phyloP scores from a whole-genome alignment of 2,113 vertebrate genomes.

The Hemichromis elongatus region DNA sequence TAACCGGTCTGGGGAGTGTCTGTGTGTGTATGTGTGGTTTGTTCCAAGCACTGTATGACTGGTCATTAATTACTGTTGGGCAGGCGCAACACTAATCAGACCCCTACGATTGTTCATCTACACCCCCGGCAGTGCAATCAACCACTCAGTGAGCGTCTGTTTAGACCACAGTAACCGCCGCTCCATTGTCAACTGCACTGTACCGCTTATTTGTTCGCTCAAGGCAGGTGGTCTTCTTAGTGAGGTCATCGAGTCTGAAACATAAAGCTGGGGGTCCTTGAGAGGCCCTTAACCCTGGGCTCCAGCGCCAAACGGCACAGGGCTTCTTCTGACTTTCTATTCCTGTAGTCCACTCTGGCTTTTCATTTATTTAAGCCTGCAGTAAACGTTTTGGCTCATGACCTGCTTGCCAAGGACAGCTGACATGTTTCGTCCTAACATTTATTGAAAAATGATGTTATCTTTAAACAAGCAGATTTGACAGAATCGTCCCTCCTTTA shows the following conservation, averaged over 20 bases:
- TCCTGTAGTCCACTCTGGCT: neutral
- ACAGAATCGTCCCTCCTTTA: neutral
- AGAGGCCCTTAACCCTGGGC: conserved; percentile 11
- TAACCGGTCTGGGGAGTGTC: conserved; percentile 9
- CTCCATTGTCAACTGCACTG: conserved; percentile 53
- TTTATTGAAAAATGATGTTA: neutral
- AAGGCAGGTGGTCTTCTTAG: conserved; percentile 57
- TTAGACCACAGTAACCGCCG: conserved; percentile 56
- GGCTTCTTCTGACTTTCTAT: conserved; percentile 17
- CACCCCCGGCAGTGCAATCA: conserved; percentile 14
- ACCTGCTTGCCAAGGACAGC: neutral
- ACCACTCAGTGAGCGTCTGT: conserved; percentile 1
- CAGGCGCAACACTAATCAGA: conserved; percentile 48
- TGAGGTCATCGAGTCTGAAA: conserved; percentile 61
- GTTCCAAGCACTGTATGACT: conserved; percentile 23
- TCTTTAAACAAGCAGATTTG: neutral
- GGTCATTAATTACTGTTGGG: conserved; percentile 45
- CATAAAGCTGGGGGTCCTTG: conserved; percentile 18
- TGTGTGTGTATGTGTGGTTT: conserved; percentile 8
- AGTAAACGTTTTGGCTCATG: neutral
- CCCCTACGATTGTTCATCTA: conserved; percentile 32
- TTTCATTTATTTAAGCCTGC: neutral
- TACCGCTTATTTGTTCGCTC: conserved; percentile 39
- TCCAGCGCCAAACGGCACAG: conserved; percentile 11
- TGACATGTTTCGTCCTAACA: neutral